phyloP scores from a whole-genome alignment of 92 coral and sea anemone genomes.

The Palythoa grandis region DNA sequence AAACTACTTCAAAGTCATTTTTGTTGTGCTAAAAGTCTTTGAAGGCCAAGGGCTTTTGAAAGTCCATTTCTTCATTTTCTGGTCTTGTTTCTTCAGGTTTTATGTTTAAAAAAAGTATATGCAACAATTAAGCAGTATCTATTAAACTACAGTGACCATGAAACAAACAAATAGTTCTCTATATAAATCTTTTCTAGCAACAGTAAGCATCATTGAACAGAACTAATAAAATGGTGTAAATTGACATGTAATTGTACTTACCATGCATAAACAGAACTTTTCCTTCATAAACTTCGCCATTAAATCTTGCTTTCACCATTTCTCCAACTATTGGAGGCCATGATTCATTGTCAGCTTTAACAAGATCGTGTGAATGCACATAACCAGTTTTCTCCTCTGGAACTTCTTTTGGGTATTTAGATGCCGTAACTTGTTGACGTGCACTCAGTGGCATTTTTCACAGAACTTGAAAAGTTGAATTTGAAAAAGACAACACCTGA shows the following conservation, averaged over 20 bases:
- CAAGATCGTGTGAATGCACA: not conserved
- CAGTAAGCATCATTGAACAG: too few relatives aligned
- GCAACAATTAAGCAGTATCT: too few relatives aligned
- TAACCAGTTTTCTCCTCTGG: not conserved
- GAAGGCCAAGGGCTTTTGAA: conserved; percentile 43
- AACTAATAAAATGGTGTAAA: too few relatives aligned
- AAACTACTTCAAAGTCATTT: conserved; percentile 1
- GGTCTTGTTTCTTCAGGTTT: conserved; percentile 35
- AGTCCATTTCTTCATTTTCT: conserved; percentile 46
- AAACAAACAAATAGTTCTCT: too few relatives aligned
- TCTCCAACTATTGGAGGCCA: conserved; percentile 17
- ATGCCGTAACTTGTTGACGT: not conserved
- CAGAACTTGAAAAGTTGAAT: too few relatives aligned
- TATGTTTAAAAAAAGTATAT: too few relatives aligned
- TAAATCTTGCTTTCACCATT: not conserved
- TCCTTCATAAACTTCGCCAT: not conserved
- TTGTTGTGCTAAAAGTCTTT: conserved; percentile 54
- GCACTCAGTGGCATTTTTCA: conserved; percentile 5
- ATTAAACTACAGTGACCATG: too few relatives aligned
- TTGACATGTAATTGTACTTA: too few relatives aligned
- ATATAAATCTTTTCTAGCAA: too few relatives aligned
- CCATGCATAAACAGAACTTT: conserved; percentile 3
- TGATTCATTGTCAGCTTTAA: not conserved
- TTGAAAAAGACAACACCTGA: too few relatives aligned
- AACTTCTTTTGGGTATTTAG: not conserved